Base-by-base conservation (phyloP, 1,140 invertebrate genomes). In the Telenomus remus region DNA sequence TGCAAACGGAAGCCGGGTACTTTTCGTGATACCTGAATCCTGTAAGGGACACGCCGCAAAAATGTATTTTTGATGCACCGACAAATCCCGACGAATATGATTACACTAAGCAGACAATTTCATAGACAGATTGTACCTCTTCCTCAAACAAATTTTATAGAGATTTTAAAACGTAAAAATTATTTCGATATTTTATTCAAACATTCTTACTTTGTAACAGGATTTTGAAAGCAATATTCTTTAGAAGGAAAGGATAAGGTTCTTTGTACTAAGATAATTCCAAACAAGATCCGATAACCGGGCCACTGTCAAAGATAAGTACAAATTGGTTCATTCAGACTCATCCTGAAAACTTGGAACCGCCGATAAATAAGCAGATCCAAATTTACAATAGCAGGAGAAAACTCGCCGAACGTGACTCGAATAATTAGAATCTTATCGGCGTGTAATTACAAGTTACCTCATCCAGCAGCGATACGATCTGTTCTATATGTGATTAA, bases 41-140 rank as follows among this genome's bases (percentile, higher is more conserved):
- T 65, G 35, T 46, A 35, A 27, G 42, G 47, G 44, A 51, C 64
- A n/a, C 46, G 53, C 14, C n/a, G 46, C 47, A 75, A 66, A 70
- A 76, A 76, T 70, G 60, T 47, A 60, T 70, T 65, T 75, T 70
- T 69, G 72, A 75, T 65, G 55, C 60, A 49, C 15, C 47, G 54
- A 49, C 60, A 69, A 65, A 76, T 76, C 59, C 55, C 14, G 27
- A 49, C 53, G 65, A 76, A 76, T 76, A 60, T 65, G 59, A 76
- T 76, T 76, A 39, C 9, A 70, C 65, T 13, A 27, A 27, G 37
- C 14, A 35, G 53, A 57, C 61, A 66, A 63, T 54, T 74, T 74
- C 47, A 74, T 61, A 56, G 63, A 27, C 19, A 27, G 19, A 27
- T 27, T 27, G 6, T 27, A 27, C 19, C 19, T 6, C 1, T 42